phyloP scores from a whole-genome alignment of 1,140 invertebrate genomes.

The Drosophila repleta region DNA sequence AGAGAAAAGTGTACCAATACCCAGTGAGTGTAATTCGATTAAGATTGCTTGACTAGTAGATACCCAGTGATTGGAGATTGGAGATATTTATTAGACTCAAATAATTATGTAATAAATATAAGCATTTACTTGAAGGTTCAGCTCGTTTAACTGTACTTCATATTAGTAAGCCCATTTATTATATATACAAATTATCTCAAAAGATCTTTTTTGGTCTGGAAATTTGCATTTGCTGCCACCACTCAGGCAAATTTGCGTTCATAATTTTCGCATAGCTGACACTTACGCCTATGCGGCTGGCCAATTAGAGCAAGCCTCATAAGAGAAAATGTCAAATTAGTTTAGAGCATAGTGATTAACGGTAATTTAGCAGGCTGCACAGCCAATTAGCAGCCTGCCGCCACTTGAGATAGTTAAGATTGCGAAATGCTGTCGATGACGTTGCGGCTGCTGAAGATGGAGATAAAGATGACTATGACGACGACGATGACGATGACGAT shows the following conservation, averaged over 20 bases:
- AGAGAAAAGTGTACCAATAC: neutral
- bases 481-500: slow-evolving; percentile 16
- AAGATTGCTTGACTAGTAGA: neutral
- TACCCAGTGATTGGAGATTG: neutral
- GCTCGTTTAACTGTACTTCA: no score
- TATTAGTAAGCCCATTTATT: no score
- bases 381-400: slow-evolving; percentile 30
- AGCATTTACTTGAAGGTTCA: no score
- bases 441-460: slow-evolving; percentile 1
- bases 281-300: slow-evolving; percentile 4
- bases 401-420: slow-evolving; percentile 16
- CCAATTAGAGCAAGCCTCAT: slow-evolving; percentile 6
- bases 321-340: slow-evolving; percentile 29
- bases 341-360: slow-evolving; percentile 28
- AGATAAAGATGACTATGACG: slow-evolving; percentile 2
- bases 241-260: neutral
- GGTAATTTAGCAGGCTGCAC: slow-evolving; percentile 15
- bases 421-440: slow-evolving; percentile 33
- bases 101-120: no score
- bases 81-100: no score
- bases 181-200: no score
- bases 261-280: slow-evolving; percentile 2
- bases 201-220: no score
- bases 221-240: no score
- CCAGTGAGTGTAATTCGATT: no score